Evolutionary conservation across 2,888 invertebrate genomes (phyloP), one percentile per base, ranked within the genome.

Genomic region (Icerya purchasi): DNA sequence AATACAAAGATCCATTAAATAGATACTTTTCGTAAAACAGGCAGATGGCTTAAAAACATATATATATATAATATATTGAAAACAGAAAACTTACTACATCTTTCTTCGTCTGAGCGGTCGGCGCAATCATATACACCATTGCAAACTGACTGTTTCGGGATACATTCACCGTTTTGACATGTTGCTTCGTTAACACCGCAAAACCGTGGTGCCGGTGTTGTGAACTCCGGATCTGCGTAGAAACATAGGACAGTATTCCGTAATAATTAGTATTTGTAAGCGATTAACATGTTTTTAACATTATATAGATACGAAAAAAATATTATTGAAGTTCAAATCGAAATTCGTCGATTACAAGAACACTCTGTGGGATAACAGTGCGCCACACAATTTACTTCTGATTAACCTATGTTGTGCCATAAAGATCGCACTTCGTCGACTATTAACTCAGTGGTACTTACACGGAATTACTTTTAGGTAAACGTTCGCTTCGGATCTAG

Each of bases 131-230:
- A 72, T 51, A 77, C 75, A 8, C 82, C 83, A 68, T 92, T 82
- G 67, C 91, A 91, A 21, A 90, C 81, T 58, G 79, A 78, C 20
- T 78, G 74, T 69, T 84, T 86, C 0, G 83, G 78, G 64, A 96
- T 90, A 69, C 96, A 97, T 66, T 92, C 83, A 55, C 90, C 89
- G 68, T 87, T 92, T 62, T 82, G 80, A 69, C 96, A 96, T 0
- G 90, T 91, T 0, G 90, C 86, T 72, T 92, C 81, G 62, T 83
- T 74, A 50, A 76, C 71, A 53, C 72, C 74, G 66, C 85, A 86
- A 24, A 77, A 77, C 74, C 72, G 70, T 49, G 78, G 72, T 62
- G 76, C 75, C 59, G 73, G 74, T 22, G 72, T 69, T 19, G 76
- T 73, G 8, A 22, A 8, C 21, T 23, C 8, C n/a, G 23, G 19